Evolutionary conservation across 2,113 vertebrate species (phyloP).

Genomic region (Atrichornis clamosus): DNA sequence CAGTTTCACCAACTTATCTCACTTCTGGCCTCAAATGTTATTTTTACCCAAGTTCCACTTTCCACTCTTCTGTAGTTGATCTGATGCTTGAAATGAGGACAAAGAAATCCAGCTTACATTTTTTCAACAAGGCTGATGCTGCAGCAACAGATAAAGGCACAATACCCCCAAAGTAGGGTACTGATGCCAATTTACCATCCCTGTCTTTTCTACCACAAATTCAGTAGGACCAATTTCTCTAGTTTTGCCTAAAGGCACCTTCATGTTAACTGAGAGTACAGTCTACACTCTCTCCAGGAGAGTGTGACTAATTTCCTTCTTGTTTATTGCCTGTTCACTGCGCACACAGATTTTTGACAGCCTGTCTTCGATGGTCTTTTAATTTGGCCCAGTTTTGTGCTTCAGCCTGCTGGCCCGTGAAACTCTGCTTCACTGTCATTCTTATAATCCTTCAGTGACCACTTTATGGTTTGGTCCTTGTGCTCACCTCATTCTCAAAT

Average conservation of each 20-base stretch:
- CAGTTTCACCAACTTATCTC: not conserved
- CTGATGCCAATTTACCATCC: not conserved
- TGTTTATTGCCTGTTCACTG: not conserved
- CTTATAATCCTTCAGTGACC: not conserved
- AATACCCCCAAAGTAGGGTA: not conserved
- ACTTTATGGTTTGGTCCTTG: not conserved
- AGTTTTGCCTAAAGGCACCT: not conserved
- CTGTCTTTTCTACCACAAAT: not conserved
- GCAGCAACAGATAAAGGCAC: not conserved
- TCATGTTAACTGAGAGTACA: not conserved
- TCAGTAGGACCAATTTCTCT: not conserved
- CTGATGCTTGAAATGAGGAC: not conserved
- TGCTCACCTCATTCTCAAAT: not conserved
- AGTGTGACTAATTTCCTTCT: not conserved
- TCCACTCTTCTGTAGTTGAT: not conserved
- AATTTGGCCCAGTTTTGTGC: not conserved
- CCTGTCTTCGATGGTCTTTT: not conserved
- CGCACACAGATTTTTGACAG: not conserved
- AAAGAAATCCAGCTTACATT: not conserved
- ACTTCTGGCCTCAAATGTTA: not conserved
- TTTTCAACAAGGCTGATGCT: not conserved
- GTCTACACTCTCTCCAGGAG: not conserved
- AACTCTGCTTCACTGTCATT: not conserved
- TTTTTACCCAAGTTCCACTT: not conserved
- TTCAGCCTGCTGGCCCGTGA: not conserved